A percentile compares a stretch with the other conserved stretches of the same genome.
Evolutionary conservation across 1,140 invertebrate genomes (phyloP).

Genomic region (Drosophila littoralis): DNA sequence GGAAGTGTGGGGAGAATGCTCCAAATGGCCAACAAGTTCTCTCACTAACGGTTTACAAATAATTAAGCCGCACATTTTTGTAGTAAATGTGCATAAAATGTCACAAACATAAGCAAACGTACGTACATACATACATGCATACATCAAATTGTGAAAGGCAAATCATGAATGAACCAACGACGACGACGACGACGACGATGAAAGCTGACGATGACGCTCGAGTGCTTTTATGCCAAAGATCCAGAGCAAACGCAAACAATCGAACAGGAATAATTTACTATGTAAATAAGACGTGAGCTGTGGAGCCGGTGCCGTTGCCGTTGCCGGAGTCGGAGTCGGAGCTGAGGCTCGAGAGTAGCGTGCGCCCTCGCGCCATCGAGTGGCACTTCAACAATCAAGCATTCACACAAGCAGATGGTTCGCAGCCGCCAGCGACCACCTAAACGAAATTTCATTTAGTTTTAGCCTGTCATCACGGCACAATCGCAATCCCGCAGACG

Average conservation of each 20-base stretch:
- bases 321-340: not conserved
- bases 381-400: slow-evolving; percentile 83
- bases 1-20: slow-evolving; percentile 11
- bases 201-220: slow-evolving; percentile 77
- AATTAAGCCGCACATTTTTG: slow-evolving; percentile 13
- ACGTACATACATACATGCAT: slow-evolving; percentile 6
- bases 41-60: slow-evolving; percentile 38
- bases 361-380: slow-evolving; percentile 78
- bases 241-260: slow-evolving; percentile 81
- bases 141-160: slow-evolving; percentile 74
- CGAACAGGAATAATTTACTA: slow-evolving; percentile 83
- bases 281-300: slow-evolving; percentile 72
- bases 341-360: slow-evolving; percentile 62
- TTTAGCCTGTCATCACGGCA: slow-evolving; percentile 73
- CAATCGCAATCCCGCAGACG: slow-evolving; percentile 56
- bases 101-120: slow-evolving; percentile 24
- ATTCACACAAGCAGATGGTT: slow-evolving; percentile 82
- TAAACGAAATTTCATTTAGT: slow-evolving; percentile 79
- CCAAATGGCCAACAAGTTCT: slow-evolving; percentile 37
- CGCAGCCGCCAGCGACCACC: slow-evolving; percentile 71
- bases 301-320: slow-evolving; percentile 10
- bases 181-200: slow-evolving; percentile 57
- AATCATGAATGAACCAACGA: slow-evolving; percentile 75
- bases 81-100: slow-evolving; percentile 5
- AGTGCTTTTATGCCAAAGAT: slow-evolving; percentile 79